Evolutionary conservation across 2,797 vertebrate species (phyloP).

Genomic region (Halcyon badia): DNA sequence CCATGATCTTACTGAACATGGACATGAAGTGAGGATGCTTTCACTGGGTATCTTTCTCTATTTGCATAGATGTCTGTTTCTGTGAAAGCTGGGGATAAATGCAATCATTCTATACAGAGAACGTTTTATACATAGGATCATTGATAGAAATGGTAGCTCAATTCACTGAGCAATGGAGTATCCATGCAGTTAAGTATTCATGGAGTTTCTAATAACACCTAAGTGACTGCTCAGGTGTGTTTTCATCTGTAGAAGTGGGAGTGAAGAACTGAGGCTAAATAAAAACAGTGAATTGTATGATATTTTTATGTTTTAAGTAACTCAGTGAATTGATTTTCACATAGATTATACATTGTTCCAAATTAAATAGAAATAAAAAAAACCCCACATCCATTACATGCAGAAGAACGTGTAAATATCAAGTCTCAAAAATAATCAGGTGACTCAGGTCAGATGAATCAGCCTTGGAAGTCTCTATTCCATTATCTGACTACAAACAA

Average conservation of each 20-base stretch:
- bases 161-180: not conserved
- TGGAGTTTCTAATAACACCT: not conserved
- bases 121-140: not conserved
- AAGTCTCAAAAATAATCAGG: not conserved
- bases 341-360: not conserved
- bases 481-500: not conserved
- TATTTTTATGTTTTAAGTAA: not conserved
- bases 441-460: not conserved
- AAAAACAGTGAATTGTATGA: not conserved
- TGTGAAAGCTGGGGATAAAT: not conserved
- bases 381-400: rapidly evolving
- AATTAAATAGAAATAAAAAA: not conserved
- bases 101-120: rapidly evolving
- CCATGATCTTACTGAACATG: not conserved
- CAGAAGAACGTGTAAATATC: not conserved
- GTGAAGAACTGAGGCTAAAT: not conserved
- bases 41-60: not conserved
- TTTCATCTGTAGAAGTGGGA: not conserved
- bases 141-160: not conserved
- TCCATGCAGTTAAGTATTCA: not conserved
- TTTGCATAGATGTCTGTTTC: not conserved
- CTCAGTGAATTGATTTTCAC: not conserved
- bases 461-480: not conserved
- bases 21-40: not conserved
- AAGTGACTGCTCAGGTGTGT: not conserved